Conservation (phyloP, 2,888 invertebrate species). For the Anorthoa munda region DNA sequence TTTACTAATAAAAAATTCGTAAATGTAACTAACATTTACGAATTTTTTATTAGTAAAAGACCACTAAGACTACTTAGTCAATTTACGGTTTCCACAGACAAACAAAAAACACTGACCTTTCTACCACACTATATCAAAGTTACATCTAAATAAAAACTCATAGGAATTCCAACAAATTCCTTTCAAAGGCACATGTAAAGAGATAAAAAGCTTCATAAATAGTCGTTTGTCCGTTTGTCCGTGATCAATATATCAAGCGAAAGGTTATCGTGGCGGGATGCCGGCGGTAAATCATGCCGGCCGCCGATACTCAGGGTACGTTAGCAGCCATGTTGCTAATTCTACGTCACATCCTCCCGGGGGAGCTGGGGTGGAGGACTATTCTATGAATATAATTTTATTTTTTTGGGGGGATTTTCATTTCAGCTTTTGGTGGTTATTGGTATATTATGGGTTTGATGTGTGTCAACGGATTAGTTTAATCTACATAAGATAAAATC, state of each 20-base stretch:
- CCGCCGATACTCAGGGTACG: constrained; percentile 41
- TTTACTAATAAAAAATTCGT: too few species aligned
- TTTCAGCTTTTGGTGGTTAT: background rate
- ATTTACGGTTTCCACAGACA: background rate
- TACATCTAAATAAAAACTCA: constrained; percentile 34
- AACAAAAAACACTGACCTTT: background rate
- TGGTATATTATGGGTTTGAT: too few species aligned
- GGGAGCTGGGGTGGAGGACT: background rate
- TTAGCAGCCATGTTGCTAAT: constrained; percentile 56
- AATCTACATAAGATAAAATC: too few species aligned
- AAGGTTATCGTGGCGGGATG: constrained; percentile 58
- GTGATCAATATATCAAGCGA: constrained; percentile 61
- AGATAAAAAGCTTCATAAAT: constrained; percentile 58
- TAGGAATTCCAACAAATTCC: constrained; percentile 22
- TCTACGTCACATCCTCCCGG: constrained; percentile 40
- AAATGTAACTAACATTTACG: too few species aligned
- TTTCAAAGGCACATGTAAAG: constrained; percentile 42
- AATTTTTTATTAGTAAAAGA: too few species aligned
- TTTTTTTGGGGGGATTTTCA: background rate
- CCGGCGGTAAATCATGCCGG: constrained; percentile 54
- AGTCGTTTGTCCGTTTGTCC: constrained; percentile 48
- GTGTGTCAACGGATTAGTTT: too few species aligned
- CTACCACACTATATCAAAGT: constrained; percentile 18
- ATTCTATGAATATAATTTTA: constrained; percentile 30
- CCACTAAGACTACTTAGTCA: too few species aligned